Evolutionary conservation across 2,797 vertebrate genomes (phyloP).

Genomic region (Pseudomugil tenellus): DNA sequence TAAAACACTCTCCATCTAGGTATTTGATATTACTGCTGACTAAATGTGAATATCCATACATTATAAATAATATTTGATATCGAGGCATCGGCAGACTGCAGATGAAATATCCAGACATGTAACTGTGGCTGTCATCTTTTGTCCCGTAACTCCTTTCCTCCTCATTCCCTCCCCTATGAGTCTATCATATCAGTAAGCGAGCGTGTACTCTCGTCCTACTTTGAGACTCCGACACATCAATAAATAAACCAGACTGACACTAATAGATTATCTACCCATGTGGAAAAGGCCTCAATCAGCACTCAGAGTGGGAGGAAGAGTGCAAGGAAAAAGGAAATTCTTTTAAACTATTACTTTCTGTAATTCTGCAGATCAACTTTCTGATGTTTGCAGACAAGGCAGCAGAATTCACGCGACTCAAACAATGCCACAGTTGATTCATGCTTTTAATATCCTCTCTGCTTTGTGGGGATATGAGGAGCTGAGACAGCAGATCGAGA

Average conservation of each 20-base stretch:
- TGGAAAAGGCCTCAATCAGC: constrained; percentile 73
- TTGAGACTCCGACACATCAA: constrained; percentile 73
- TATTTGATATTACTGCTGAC: background rate
- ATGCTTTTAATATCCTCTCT: constrained; percentile 60
- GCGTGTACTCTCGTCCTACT: constrained; percentile 71
- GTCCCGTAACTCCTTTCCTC: constrained; percentile 21
- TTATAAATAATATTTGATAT: constrained; percentile 2
- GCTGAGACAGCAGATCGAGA: constrained; percentile 37
- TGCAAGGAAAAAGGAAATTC: constrained; percentile 24
- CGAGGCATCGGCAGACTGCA: constrained; percentile 6
- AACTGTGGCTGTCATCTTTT: constrained; percentile 42
- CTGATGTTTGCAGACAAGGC: constrained; percentile 40
- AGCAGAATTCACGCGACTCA: constrained; percentile 50
- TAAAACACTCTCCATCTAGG: too few species aligned
- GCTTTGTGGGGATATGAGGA: constrained; percentile 43
- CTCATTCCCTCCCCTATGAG: constrained; percentile 43
- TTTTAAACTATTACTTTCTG: constrained; percentile 41
- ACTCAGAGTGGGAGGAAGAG: constrained; percentile 30
- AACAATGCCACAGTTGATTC: constrained; percentile 55
- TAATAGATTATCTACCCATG: constrained; percentile 69
- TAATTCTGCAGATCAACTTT: constrained; percentile 56
- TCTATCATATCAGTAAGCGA: constrained; percentile 58
- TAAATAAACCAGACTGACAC: constrained; percentile 74
- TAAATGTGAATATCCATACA: background rate
- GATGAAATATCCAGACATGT: constrained; percentile 9